Base-by-base conservation (phyloP, 2,113 vertebrate species). In the Origma solitaria region DNA sequence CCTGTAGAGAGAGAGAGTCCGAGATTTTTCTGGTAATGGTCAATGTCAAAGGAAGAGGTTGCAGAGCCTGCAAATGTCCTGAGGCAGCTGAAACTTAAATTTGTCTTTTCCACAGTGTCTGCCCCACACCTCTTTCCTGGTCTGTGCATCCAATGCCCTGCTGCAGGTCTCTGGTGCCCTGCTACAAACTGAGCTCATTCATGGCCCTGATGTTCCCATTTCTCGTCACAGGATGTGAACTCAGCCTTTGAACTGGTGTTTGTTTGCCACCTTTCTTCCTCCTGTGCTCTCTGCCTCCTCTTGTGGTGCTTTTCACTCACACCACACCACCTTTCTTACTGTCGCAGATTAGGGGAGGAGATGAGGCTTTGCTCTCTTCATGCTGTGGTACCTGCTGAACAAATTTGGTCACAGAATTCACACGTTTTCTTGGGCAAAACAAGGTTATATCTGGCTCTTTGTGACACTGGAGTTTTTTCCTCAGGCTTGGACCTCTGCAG, bases 11-110 rank as follows among this genome's bases (percentile, higher is more conserved):
- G 45, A 72, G 11, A 1, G 14, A 31, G 15, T 15, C 40, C 51
- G 15, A 35, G 40, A 14, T 19, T 54, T 91, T 86, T 9, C 40
- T 57, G 56, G 2, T 16, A 27, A 16, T 11, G 33, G 22, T 64
- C 0, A 0, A 8, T 72, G 8, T n/a, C 20, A 69, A 30, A 69
- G 40, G 56, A 66, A 40, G n/a, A 66, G 49, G 17, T 49, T 72
- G 40, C 53, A 60, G 24, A 82, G 8, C 5, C 77, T 38, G 71
- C 31, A 54, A n/a, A 71, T 13, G 61, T 2, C 15, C 57, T 18
- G 35, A 65, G 35, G 17, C 2, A 13, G 17, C 40, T 30, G 38
- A 22, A 0, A 0, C 68, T 76, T 35, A 4, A 18, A 28, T 10
- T 49, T 9, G 7, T 11, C 51, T 69, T 49, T 58, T 23, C 38